Evolutionary conservation across 1,140 invertebrate species (phyloP).

Genomic region (Solen grandis): DNA sequence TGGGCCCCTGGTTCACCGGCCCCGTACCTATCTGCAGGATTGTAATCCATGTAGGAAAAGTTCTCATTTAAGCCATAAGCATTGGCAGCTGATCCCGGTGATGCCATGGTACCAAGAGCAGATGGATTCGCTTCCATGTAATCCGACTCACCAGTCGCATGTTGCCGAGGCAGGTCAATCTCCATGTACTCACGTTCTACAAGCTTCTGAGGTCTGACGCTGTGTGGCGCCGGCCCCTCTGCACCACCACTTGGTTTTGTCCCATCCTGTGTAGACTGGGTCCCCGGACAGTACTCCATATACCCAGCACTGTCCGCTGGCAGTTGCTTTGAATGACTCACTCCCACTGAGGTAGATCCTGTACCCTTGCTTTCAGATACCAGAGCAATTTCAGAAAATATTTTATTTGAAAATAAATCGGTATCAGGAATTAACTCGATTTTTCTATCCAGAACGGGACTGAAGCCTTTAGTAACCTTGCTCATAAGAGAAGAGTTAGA

Average conservation of each 20-base stretch:
- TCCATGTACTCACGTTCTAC: background rate
- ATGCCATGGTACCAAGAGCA: background rate
- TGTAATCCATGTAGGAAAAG: constrained; percentile 51
- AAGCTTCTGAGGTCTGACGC: too few species aligned
- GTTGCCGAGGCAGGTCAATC: background rate
- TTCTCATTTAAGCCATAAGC: background rate
- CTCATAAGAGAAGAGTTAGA: too few species aligned
- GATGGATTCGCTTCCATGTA: constrained; percentile 40
- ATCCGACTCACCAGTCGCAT: constrained; percentile 9
- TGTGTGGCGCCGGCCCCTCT: background rate
- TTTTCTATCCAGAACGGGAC: too few species aligned
- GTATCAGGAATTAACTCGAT: constrained; percentile 13
- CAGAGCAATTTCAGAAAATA: too few species aligned
- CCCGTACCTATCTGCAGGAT: background rate
- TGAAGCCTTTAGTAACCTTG: too few species aligned
- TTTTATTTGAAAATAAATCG: constrained; percentile 23
- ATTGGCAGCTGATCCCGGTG: background rate
- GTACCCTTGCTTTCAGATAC: too few species aligned
- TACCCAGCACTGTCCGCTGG: constrained; percentile 44
- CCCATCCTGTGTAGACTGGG: background rate
- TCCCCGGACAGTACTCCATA: constrained; percentile 47
- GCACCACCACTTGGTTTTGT: background rate
- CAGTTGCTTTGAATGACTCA: too few species aligned
- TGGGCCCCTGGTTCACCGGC: background rate
- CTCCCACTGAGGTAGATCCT: background rate